Evolutionary conservation across 2,888 invertebrate species (phyloP), one percentile per base, ranked within the genome.

Genomic region (Epirrhoe tristata): DNA sequence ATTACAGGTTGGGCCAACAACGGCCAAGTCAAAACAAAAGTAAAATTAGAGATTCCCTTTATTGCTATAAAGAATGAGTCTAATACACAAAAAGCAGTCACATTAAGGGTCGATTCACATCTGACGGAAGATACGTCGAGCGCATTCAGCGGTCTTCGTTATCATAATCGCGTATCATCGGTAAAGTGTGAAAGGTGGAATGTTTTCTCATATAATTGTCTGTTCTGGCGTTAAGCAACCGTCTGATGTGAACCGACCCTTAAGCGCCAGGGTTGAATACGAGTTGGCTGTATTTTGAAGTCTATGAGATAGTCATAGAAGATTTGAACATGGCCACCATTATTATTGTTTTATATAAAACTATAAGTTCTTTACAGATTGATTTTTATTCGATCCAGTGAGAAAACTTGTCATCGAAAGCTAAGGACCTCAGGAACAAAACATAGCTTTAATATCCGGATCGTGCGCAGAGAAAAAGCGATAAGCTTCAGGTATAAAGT

Each of bases 11-110:
- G 12, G 7, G 39, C 39, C 12, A 39, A n/a, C n/a, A n/a, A n/a
- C 39, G 1, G 8, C 12, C 12, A 12, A 4, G 12, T 43, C 0
- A 43, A 43, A 43, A 12, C 8, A 12, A 5, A 3, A 5, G 12
- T 43, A 12, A 12, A 10, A 43, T 43, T 12, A 43, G 12, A 4
- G 48, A 46, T 48, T 48, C 10, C 5, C 17, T 55, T 55, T 55
- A 24, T 36, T 39, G 4, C 6, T 4, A 7, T 8, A 54, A 17
- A 6, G 10, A 0, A 43, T 7, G 39, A 1, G 10, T 52, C 50
- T 55, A 12, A 17, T 39, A 36, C 17, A 17, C 31, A 39, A 55
- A 55, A 16, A 8, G 55, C 54, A n/a, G n/a, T n/a, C n/a, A n/a
- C n/a, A n/a, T n/a, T n/a, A n/a, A n/a, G n/a, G n/a, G n/a, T n/a